Base-by-base conservation (phyloP, 2,888 invertebrate genomes). In the Pediacus dermestoides region DNA sequence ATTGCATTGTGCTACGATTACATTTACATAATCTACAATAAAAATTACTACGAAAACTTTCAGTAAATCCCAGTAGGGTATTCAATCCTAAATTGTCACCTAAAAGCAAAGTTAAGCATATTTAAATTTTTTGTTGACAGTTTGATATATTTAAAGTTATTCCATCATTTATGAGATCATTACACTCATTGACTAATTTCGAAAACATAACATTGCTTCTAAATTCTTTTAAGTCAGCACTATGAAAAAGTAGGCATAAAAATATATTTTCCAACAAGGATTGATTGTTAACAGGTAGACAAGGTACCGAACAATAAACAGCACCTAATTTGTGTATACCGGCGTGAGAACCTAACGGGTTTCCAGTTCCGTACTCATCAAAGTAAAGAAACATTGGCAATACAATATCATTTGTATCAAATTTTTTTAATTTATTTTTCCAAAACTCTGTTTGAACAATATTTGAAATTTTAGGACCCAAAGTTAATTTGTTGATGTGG, bases 11-110 rank as follows among this genome's bases (percentile, higher is more conserved):
- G 22, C 8, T 27, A 9, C 36, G 8, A 12, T 22, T 14, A 31
- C 25, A 22, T 40, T 42, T 47, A 35, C 53, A 54, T 36, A 53
- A 47, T 18, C 55, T 37, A 32, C 56, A 54, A 27, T 22, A 50
- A 34, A 35, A 41, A 25, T 32, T 50, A 1, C 50, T 34, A 4
- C 43, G 31, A 42, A 54, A 55, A 30, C 43, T 45, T 34, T 55
- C 50, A 2, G 40, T 40, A 35, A 53, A 53, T 12, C 50, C 56
- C 7, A 53, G 25, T 16, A 58, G 37, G 1, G 40, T 37, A 30
- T 52, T 52, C 11, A 55, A 13, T 12, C 53, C 55, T 10, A 52
- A 42, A 42, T 53, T 52, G 34, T 56, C 54, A 2, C 52, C 53
- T 13, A 53, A 23, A 30, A 51, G 11, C 16, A 44, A 33, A 32